phyloP scores from a whole-genome alignment of 2,888 invertebrate species.

The Lacanobia oleracea region DNA sequence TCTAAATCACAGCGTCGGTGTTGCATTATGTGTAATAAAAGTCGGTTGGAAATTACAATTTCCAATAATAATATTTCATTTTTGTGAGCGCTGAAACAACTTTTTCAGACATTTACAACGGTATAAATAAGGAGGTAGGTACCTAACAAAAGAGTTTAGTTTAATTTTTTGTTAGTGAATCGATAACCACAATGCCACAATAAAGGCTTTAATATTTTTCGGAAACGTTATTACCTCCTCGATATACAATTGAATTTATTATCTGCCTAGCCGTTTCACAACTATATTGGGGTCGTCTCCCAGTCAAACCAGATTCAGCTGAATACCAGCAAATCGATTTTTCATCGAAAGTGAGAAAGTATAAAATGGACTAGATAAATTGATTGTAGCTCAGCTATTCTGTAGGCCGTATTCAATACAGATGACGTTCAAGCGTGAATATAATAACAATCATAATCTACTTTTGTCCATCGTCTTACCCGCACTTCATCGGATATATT shows the following conservation, averaged over 20 bases:
- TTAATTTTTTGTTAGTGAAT: background rate
- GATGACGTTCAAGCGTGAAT: background rate
- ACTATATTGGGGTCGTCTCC: too few relatives aligned
- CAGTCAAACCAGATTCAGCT: too few relatives aligned
- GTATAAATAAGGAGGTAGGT: background rate
- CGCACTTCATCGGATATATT: too few relatives aligned
- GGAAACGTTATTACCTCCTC: background rate
- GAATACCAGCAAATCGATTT: too few relatives aligned
- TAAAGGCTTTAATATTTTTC: slow-evolving; percentile 2
- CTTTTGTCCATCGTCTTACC: too few relatives aligned
- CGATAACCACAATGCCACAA: background rate
- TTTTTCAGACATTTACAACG: background rate
- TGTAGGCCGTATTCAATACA: too few relatives aligned
- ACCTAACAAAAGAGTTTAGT: background rate
- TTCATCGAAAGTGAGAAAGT: too few relatives aligned
- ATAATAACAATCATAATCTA: too few relatives aligned
- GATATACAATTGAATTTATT: too few relatives aligned
- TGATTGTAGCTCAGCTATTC: too few relatives aligned
- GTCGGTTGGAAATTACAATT: background rate
- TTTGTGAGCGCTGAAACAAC: background rate
- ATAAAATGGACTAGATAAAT: too few relatives aligned
- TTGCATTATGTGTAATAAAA: background rate
- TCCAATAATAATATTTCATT: background rate
- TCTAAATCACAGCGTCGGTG: background rate
- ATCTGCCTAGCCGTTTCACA: too few relatives aligned